Evolutionary conservation across 2,113 vertebrate genomes (phyloP).

Genomic region (Halichoeres trimaculatus): DNA sequence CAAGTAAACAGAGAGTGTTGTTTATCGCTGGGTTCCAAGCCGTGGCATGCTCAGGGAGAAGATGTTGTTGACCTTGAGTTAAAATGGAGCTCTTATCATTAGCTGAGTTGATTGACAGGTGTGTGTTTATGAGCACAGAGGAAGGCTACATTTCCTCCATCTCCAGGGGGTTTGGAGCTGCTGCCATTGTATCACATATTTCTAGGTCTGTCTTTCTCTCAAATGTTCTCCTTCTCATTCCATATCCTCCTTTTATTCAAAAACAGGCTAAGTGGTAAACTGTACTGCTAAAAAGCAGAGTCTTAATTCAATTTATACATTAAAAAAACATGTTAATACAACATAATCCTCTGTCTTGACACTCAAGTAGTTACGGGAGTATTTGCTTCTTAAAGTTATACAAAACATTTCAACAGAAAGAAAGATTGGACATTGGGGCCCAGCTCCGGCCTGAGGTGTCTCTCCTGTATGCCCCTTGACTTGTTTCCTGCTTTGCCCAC

Average conservation of each 20-base stretch:
- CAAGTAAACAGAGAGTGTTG: conserved; percentile 66
- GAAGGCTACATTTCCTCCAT: conserved; percentile 49
- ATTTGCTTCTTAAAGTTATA: background rate
- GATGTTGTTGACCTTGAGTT: conserved; percentile 74
- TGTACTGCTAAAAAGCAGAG: background rate
- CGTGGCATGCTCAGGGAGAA: conserved; percentile 57
- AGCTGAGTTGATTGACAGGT: conserved; percentile 73
- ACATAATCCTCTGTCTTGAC: background rate
- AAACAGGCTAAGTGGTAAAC: conserved; percentile 17
- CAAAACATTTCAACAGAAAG: too few species aligned
- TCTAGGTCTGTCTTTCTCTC: conserved; percentile 10
- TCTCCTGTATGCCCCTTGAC: too few species aligned
- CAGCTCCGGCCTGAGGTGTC: too few species aligned
- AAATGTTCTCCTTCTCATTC: background rate
- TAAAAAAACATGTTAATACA: conserved; percentile 6
- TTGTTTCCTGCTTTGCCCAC: too few species aligned
- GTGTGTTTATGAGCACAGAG: conserved; percentile 58
- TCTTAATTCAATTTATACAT: background rate
- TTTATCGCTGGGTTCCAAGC: conserved; percentile 64
- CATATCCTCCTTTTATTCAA: conserved; percentile 7
- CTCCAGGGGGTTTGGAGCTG: conserved; percentile 43
- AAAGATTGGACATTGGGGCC: too few species aligned
- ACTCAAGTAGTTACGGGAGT: too few species aligned
- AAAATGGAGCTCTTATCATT: conserved; percentile 71
- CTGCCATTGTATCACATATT: conserved; percentile 41